phyloP scores from a whole-genome alignment of 2,113 vertebrate genomes.

The Rhadina sibilatrix region DNA sequence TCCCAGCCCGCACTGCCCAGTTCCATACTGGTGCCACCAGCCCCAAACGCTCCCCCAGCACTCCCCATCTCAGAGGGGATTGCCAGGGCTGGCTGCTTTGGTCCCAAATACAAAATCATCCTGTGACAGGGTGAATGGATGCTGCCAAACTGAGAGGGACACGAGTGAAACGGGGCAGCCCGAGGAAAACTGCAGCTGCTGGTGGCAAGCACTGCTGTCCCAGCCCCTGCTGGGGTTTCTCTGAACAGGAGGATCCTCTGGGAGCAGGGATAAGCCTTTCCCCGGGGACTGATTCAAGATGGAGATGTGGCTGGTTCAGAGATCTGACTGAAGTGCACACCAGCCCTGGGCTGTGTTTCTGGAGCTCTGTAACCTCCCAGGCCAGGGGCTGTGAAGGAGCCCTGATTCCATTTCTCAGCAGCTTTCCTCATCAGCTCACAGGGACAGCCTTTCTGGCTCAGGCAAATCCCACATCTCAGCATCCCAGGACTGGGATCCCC shows the following conservation, averaged over 20 bases:
- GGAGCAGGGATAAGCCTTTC: not conserved
- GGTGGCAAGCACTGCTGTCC: not conserved
- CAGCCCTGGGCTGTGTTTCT: not conserved
- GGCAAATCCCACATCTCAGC: not conserved
- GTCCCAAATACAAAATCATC: not conserved
- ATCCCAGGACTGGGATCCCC: not conserved
- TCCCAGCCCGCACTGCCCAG: not conserved
- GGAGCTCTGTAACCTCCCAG: not conserved
- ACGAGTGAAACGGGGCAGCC: accelerated
- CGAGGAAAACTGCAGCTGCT: not conserved
- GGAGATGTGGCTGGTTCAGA: not conserved
- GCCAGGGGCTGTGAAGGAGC: not conserved
- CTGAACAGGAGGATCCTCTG: not conserved
- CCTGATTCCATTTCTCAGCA: not conserved
- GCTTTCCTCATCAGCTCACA: not conserved
- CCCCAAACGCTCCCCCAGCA: accelerated
- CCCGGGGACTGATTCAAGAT: not conserved
- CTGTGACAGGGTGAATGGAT: not conserved
- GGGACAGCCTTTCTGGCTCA: not conserved
- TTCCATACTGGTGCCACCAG: not conserved
- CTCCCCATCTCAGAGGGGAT: not conserved
- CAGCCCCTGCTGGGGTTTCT: not conserved
- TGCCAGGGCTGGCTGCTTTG: not conserved
- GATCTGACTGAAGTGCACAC: not conserved
- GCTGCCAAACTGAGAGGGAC: not conserved